Evolutionary conservation across 2,888 invertebrate genomes (phyloP).

Genomic region (Drosophila mulleri): DNA sequence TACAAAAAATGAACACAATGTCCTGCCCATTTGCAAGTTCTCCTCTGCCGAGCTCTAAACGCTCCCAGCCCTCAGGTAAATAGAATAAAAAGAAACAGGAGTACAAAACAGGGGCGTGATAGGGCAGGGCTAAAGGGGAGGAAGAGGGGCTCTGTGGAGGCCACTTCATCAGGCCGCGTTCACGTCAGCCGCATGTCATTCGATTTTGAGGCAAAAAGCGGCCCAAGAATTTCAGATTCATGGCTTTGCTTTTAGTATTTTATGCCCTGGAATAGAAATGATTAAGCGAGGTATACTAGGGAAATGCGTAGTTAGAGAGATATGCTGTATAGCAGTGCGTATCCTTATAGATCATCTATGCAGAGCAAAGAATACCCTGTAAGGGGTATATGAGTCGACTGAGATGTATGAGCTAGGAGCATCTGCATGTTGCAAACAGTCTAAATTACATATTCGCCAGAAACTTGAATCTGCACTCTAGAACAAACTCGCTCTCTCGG

Average conservation of each 20-base stretch:
- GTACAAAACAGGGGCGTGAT: not conserved
- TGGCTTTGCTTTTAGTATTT: conserved; percentile 50
- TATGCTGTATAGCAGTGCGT: not conserved
- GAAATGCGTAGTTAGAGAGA: not conserved
- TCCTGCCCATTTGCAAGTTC: conserved; percentile 39
- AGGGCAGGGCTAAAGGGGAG: not conserved
- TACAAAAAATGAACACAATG: conserved; percentile 35
- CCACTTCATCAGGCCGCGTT: conserved; percentile 51
- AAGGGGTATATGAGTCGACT: not conserved
- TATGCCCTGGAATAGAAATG: not conserved
- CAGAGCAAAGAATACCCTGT: not conserved
- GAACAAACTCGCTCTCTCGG: not conserved
- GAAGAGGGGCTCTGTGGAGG: conserved; percentile 8
- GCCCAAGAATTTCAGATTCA: conserved; percentile 75
- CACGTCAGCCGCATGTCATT: conserved; percentile 74
- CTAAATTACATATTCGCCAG: not conserved
- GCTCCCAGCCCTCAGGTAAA: conserved; percentile 27
- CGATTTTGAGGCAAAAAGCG: conserved; percentile 57
- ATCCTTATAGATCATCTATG: not conserved
- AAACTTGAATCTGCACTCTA: not conserved
- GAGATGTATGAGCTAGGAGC: not conserved
- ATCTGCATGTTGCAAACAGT: not conserved
- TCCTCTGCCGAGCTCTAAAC: not conserved
- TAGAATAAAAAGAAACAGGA: not conserved
- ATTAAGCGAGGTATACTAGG: not conserved